phyloP scores from a whole-genome alignment of 2,888 invertebrate genomes.

The Acanthosepion lycidas region DNA sequence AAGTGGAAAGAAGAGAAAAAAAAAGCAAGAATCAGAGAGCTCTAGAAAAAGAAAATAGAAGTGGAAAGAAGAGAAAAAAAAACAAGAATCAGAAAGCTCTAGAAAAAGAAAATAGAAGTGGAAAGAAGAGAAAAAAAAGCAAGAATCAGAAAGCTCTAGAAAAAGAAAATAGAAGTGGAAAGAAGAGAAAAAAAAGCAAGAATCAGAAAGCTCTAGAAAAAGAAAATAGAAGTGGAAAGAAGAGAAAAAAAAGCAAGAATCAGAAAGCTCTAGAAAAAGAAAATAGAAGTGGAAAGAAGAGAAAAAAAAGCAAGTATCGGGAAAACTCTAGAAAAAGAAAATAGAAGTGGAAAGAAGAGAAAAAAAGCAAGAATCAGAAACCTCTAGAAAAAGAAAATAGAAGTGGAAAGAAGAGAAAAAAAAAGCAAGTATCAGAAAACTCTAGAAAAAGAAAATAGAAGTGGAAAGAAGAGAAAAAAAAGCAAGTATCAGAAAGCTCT shows the following conservation, averaged over 20 bases:
- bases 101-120: not conserved
- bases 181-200: not conserved
- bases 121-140: not conserved
- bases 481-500: accelerated
- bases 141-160: not conserved
- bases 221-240: not conserved
- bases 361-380: not conserved
- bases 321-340: not conserved
- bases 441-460: not conserved
- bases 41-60: not conserved
- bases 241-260: not conserved
- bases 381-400: not conserved
- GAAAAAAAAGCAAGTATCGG: accelerated
- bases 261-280: not conserved
- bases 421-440: accelerated
- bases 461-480: not conserved
- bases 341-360: not conserved
- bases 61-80: not conserved
- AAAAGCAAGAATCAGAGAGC: accelerated
- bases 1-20: not conserved
- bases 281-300: not conserved
- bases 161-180: not conserved
- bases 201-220: not conserved
- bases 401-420: not conserved
- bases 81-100: accelerated